Evolutionary conservation across 53 echinoderm and acorn worm genomes (phyloP).

Genomic region (Henricia sp.): DNA sequence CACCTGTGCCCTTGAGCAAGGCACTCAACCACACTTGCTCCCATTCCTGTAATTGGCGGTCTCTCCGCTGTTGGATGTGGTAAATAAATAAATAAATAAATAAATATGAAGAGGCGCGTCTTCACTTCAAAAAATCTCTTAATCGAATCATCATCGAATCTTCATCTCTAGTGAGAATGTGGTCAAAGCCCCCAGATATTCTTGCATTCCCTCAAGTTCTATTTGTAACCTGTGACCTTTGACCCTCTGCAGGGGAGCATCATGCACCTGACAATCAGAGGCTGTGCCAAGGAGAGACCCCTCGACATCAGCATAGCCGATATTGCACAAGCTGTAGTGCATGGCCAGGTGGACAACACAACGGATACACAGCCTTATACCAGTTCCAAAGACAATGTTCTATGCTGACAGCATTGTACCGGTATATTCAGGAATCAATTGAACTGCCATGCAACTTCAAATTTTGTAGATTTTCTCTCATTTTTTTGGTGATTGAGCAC

Average conservation of each 20-base stretch:
- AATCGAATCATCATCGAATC: background rate
- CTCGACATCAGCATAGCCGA: slow-evolving; percentile 64
- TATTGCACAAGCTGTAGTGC: slow-evolving; percentile 76
- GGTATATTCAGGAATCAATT: too few species aligned
- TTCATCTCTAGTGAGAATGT: background rate
- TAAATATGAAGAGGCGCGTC: too few species aligned
- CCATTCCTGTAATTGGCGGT: too few species aligned
- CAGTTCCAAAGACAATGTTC: slow-evolving; percentile 69
- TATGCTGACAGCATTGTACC: slow-evolving; percentile 56
- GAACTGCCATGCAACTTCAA: too few species aligned
- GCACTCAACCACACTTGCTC: too few species aligned
- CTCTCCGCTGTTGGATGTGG: too few species aligned
- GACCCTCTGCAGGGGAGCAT: slow-evolving; percentile 72
- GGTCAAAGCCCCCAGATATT: background rate
- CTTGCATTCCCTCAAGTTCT: background rate
- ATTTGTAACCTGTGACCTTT: background rate
- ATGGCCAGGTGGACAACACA: slow-evolving; percentile 60
- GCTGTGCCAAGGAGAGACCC: slow-evolving; percentile 74
- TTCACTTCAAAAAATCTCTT: background rate
- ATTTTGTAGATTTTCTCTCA: background rate
- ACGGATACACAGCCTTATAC: slow-evolving; percentile 61
- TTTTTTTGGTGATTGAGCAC: background rate
- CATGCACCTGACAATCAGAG: slow-evolving; percentile 72
- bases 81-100: too few species aligned
- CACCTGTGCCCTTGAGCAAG: too few species aligned